Evolutionary conservation across 2,113 vertebrate genomes (phyloP), one percentile per base, ranked within the genome.

Genomic region (Fukomys damarensis): DNA sequence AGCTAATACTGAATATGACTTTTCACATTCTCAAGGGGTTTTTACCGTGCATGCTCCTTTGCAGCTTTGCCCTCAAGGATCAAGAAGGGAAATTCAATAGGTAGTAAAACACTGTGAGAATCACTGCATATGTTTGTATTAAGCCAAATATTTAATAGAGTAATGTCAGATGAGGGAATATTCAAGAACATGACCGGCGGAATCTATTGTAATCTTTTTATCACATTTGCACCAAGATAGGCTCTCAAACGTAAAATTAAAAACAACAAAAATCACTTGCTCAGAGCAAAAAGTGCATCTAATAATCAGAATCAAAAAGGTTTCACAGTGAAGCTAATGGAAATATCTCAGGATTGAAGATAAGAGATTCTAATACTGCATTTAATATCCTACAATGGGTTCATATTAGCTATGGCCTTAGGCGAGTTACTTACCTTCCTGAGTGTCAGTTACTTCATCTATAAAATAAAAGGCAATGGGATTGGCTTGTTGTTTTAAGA

Each of bases 11-110:
- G 65, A 94, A 56, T 0, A 0, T 0, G 30, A 46, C 46, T 86
- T 65, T 83, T 72, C 65, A 19, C 0, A 20, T 30, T 16, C 17
- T 84, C n/a, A 9, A 35, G 74, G 63, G 81, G 41, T 12, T 59
- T 32, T 28, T 43, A 46, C 54, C 16, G 17, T 9, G 59, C 46
- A 72, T 66, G 70, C 41, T 81, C 38, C 76, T 94, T 94, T 61
- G 79, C 19, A 91, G 72, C 38, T 54, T 68, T 85, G 70, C 65
- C 92, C 92, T 84, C 46, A 95, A 93, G 81, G 72, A 80, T 68
- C 65, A 74, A 92, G 96, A 95, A 49, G 85, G 95, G 43, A 92
- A 97, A 92, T 89, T 82, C 94, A 97, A 58, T 81, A 95, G 87
- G 84, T 65, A 93, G 66, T 94, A 90, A 94, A 93, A 87, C 84